A percentile compares a stretch with the other conserved stretches of the same genome.
Evolutionary conservation across 1,140 invertebrate genomes (phyloP).

Genomic region (Megalonaias nervosa): DNA sequence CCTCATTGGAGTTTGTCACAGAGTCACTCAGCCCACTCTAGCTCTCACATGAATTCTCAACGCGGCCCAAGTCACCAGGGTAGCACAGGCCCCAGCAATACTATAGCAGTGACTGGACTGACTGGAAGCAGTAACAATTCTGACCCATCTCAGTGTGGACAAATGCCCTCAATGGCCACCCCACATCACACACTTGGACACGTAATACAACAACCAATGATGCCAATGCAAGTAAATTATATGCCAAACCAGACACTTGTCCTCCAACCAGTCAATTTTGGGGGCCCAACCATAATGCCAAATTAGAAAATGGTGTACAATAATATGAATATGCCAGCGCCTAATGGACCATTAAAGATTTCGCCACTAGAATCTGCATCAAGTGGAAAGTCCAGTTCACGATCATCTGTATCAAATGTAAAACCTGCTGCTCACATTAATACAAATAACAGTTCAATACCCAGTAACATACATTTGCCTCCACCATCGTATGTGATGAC

Average conservation of each 20-base stretch:
- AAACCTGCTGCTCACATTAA: slow-evolving; percentile 25
- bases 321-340: slow-evolving; percentile 35
- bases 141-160: slow-evolving; percentile 38
- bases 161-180: slow-evolving; percentile 27
- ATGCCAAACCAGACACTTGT: slow-evolving; percentile 20
- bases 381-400: slow-evolving; percentile 33
- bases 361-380: slow-evolving; percentile 50
- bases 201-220: slow-evolving; percentile 17
- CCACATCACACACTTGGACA: slow-evolving; percentile 29
- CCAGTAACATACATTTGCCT: slow-evolving; percentile 6
- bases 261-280: slow-evolving; percentile 39
- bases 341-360: slow-evolving; percentile 53
- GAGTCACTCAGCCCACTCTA: slow-evolving; percentile 67
- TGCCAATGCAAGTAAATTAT: slow-evolving; percentile 11
- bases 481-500: slow-evolving; percentile 21
- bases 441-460: slow-evolving; percentile 26
- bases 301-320: slow-evolving; percentile 34
- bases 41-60: slow-evolving; percentile 69
- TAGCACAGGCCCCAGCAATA: slow-evolving; percentile 76
- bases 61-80: slow-evolving; percentile 74
- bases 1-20: slow-evolving; percentile 66
- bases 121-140: slow-evolving; percentile 65
- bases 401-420: slow-evolving; percentile 25
- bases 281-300: slow-evolving; percentile 29
- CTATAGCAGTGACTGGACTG: slow-evolving; percentile 73